Evolutionary conservation across 2,113 vertebrate genomes (phyloP), one percentile per base, ranked within the genome.

Genomic region (Raja brachyura): DNA sequence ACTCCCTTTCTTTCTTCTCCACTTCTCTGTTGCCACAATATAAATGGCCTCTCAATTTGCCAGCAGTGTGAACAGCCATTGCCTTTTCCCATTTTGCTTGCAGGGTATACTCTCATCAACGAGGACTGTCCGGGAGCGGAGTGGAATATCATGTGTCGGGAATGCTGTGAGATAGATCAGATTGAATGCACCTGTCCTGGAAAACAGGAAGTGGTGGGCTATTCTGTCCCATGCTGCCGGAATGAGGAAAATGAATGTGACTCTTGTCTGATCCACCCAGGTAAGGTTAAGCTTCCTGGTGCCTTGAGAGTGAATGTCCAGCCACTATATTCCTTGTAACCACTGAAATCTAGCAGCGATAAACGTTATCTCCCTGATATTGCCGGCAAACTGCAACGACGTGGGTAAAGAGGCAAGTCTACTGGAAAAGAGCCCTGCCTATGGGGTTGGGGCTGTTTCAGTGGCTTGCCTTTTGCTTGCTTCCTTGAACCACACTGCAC

Each of bases 201-300:
- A 13, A 97, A 96, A 95, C 98, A 98, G 93, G 96, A 97, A 61
- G 96, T 94, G 1, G 98, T 99, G 93, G 98, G 98, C 20, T 99
- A 99, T 8, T 98, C 98, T 10, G 98, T 99, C 94, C 99, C 99
- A 0, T 99, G 99, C 96, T 99, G 99, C 94, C 96, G 98, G 78
- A 99, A 99, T 0, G 98, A 98, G 94, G 97, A 98, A 8, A 97
- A 99, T 0, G 98, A 99, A 93, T 99, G 99, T 1, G 99, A 99
- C 93, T 98, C 98, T 94, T 99, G 99, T 94, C 97, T 99, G 93
- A 98, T 99, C 93, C 98, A 99, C 94, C 98, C 98, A 96, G 99
- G 98, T 99, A 94, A 61, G 31, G n/a, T 48, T 68, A 16, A 68
- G 31, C 20, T 22, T 28, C 33, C 54, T 6, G 7, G 16, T 59